Evolutionary conservation across 2,113 vertebrate genomes (phyloP).

Genomic region (Galemys pyrenaicus): DNA sequence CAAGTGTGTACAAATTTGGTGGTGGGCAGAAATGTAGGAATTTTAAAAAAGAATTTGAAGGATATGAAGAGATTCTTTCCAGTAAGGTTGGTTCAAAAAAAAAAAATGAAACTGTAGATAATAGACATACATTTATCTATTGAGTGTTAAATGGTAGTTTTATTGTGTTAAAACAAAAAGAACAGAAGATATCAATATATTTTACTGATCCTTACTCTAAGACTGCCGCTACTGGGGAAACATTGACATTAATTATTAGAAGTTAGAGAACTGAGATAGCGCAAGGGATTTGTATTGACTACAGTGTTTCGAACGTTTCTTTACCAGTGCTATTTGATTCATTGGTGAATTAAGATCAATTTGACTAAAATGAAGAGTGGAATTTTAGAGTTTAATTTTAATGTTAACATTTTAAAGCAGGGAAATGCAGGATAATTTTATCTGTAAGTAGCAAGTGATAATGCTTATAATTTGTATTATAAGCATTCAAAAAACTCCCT

Average conservation of each 20-base stretch:
- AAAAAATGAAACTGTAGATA: no score
- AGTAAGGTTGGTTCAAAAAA: no score
- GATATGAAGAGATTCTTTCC: no score
- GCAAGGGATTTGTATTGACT: background rate
- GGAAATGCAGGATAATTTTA: background rate
- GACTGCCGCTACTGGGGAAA: background rate
- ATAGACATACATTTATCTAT: no score
- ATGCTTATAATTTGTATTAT: background rate
- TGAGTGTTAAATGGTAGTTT: no score
- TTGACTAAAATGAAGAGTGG: background rate
- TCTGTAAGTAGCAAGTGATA: background rate
- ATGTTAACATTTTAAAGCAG: background rate
- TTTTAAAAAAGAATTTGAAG: no score
- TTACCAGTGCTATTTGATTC: background rate
- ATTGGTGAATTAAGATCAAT: background rate
- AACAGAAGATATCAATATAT: background rate
- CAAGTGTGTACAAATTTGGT: no score
- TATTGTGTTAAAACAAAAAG: background rate
- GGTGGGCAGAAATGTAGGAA: no score
- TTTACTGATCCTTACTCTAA: background rate
- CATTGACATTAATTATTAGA: background rate
- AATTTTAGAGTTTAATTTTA: background rate
- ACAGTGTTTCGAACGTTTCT: background rate
- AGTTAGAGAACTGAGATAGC: background rate
- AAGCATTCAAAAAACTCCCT: background rate